phyloP scores from a whole-genome alignment of 2,797 vertebrate species.

The Silurus aristotelis region DNA sequence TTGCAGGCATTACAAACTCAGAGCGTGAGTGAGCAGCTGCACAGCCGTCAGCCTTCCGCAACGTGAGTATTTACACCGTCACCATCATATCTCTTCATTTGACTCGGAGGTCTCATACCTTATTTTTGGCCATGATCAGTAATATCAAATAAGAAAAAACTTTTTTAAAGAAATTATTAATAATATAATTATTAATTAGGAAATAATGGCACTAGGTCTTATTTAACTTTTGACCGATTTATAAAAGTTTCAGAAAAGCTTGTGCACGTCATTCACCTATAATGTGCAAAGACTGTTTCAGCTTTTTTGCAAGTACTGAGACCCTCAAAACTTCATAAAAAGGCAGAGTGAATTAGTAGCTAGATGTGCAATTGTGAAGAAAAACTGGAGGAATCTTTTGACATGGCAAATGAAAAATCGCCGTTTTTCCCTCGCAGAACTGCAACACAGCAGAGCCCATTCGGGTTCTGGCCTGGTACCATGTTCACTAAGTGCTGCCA shows the following conservation, averaged over 20 bases:
- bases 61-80: slow-evolving; percentile 41
- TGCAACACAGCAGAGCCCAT: slow-evolving; percentile 65
- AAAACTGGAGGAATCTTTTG: slow-evolving; percentile 65
- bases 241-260: neutral
- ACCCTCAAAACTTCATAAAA: neutral
- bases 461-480: slow-evolving; percentile 67
- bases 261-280: neutral
- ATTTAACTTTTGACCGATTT: neutral
- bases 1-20: slow-evolving; percentile 41
- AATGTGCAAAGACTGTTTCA: neutral
- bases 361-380: slow-evolving; percentile 64
- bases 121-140: too few species aligned
- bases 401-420: slow-evolving; percentile 54
- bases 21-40: slow-evolving; percentile 30
- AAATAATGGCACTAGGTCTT: neutral
- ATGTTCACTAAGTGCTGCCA: slow-evolving; percentile 31
- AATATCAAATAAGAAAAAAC: neutral
- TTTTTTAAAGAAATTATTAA: too few species aligned
- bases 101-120: neutral
- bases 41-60: slow-evolving; percentile 33
- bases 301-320: neutral
- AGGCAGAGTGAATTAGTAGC: too few species aligned
- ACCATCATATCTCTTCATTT: neutral
- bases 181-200: neutral
- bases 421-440: slow-evolving; percentile 71